Base-by-base conservation (phyloP, 2,113 vertebrate species). In the Columba livia region DNA sequence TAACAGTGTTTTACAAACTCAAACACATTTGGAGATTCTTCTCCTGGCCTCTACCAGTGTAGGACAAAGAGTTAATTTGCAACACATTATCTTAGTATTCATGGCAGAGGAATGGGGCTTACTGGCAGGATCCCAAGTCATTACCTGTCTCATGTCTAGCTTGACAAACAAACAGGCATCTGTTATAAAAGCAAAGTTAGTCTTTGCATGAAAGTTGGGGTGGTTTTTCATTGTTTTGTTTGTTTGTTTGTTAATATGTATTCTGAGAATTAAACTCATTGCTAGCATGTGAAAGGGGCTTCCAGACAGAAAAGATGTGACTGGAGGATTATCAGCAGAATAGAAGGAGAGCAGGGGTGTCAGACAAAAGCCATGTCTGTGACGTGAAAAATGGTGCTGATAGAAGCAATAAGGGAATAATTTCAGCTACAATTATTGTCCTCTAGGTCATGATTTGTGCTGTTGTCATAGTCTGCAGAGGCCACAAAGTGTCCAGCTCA, bases 51-150 rank as follows among this genome's bases (percentile, higher is more conserved):
- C 13, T 84, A 64, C 24, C 77, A 69, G 12, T 5, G 6, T 74
- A 84, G 88, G 60, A 87, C 32, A 67, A 89, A 86, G 61, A 94
- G 82, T 88, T 95, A 73, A 92, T 85, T 77, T 88, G 53, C 65
- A 91, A n/a, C 70, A 64, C 29, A 44, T 85, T 50, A 56, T 36
- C 58, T 71, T 25, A 80, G 79, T 94, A 91, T 80, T 88, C 65
- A 61, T 5, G 9, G 60, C 40, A 54, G 26, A 91, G 38, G 57
- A 96, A 81, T 47, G 44, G 71, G 92, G n/a, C 16, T 34, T 48
- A 21, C 77, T 64, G 90, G 86, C 77, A 75, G 72, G 36, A 69
- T 44, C 56, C 67, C 83, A 94, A 80, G 19, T 64, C 71, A 62
- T 56, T 88, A 88, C 79, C 88, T 85, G 69, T 86, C 93, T 64